Conservation (phyloP, 23 tunicate genomes). For the Halocynthia aurantium region DNA sequence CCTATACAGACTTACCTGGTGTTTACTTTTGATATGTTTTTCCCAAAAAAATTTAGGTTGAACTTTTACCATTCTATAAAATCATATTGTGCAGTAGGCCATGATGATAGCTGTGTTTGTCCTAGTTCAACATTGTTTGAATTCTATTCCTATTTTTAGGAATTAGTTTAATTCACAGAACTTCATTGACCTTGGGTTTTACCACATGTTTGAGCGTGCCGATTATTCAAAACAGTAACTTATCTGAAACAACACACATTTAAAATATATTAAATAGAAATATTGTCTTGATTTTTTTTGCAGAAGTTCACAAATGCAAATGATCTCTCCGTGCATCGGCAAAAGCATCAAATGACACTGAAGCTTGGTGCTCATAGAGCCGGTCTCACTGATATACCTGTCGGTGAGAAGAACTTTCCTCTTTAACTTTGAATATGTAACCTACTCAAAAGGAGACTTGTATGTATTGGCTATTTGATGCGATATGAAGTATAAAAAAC, state of each 20-base stretch:
- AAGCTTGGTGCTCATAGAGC: conserved; percentile 59
- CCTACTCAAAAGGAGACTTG: not conserved
- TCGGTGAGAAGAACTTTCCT: conserved; percentile 40
- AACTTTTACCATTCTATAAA: no score
- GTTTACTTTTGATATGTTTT: no score
- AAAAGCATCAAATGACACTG: conserved; percentile 90
- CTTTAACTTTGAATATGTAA: not conserved
- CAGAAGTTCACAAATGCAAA: conserved; percentile 45
- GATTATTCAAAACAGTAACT: not conserved
- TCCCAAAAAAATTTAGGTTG: no score
- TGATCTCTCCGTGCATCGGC: conserved; percentile 44
- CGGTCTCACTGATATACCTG: conserved; percentile 66
- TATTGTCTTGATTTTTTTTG: conserved; percentile 5
- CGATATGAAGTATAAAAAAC: no score
- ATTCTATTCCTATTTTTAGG: no score
- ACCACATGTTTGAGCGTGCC: no score
- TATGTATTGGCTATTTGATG: not conserved
- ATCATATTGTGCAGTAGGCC: no score
- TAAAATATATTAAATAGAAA: not conserved
- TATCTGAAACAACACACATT: not conserved
- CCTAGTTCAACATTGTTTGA: no score
- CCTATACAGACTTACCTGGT: no score
- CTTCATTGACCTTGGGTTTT: no score
- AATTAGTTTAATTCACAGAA: no score
- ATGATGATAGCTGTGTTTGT: no score